These are phyloP conservation scores for Kryptolebias ocellatus DNA, from an alignment of 2,797 vertebrate species.

Conservation along the genomic window DNA sequence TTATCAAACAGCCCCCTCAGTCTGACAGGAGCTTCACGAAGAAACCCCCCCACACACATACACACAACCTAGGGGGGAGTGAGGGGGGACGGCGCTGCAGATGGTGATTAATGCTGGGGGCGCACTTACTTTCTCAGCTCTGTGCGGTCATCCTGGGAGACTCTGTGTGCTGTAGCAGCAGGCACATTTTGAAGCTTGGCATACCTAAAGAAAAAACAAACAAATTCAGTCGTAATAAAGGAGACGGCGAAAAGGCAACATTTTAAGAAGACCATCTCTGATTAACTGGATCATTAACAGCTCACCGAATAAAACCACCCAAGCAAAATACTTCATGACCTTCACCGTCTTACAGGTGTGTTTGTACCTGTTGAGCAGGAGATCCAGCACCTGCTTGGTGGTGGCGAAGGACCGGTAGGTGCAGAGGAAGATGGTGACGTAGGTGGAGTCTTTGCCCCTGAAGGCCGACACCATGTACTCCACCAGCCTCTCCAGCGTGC, in stretches of 20 bases:
- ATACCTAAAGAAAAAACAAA: constrained; percentile 76
- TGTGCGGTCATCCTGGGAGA: constrained; percentile 85
- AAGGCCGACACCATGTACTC: constrained; percentile 97
- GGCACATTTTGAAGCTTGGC: constrained; percentile 86
- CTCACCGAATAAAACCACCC: too few relatives aligned
- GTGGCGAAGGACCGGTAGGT: constrained; percentile 95
- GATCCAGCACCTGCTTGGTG: constrained; percentile 95
- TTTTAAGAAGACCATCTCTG: neutral
- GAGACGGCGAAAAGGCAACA: neutral
- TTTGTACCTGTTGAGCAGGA: constrained; percentile 92
- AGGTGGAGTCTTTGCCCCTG: constrained; percentile 95
- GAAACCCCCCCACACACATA: neutral
- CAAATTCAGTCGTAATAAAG: neutral
- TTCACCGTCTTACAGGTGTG: too few relatives aligned
- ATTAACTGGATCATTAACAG: too few relatives aligned
- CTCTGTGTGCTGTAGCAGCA: constrained; percentile 80
- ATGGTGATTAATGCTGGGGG: constrained; percentile 18
- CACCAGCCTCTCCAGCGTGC: constrained; percentile 96
- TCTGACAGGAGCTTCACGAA: constrained; percentile 10
- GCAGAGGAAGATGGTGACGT: constrained; percentile 98
- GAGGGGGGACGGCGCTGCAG: neutral
- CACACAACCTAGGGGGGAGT: neutral
- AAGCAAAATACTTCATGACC: too few relatives aligned
- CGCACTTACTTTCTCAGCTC: constrained; percentile 90
- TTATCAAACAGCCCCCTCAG: constrained; percentile 14